Evolutionary conservation across 2,888 invertebrate species (phyloP), one percentile per base, ranked within the genome.

Genomic region (Augiades crinisus): DNA sequence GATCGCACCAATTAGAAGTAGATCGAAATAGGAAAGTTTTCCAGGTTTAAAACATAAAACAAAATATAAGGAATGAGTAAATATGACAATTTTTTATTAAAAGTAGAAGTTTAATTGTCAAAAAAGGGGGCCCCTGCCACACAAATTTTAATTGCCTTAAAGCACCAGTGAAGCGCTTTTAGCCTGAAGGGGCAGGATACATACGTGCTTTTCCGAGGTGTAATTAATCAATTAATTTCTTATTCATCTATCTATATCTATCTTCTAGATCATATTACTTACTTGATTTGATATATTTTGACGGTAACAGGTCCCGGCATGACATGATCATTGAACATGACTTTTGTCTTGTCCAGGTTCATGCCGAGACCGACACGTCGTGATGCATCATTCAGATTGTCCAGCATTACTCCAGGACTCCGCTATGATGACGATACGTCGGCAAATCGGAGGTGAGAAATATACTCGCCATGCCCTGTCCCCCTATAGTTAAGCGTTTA

Each of bases 1-100:
- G 10, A 22, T 22, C 10, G 45, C 12, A 13, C 14, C n/a, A 64
- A 70, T 78, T 75, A 68, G n/a, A 16, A 30, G 1, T n/a, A 1
- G 24, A 2, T 24, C 1, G 24, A 24, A 24, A 24, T 8, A 24
- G 19, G 24, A n/a, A 24, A n/a, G 7, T 24, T 24, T 24, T 24
- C 24, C n/a, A n/a, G n/a, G n/a, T n/a, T n/a, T n/a, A n/a, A n/a
- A n/a, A n/a, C n/a, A n/a, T n/a, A n/a, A n/a, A n/a, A n/a, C n/a
- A n/a, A n/a, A n/a, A n/a, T n/a, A n/a, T n/a, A n/a, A n/a, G n/a
- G n/a, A n/a, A n/a, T n/a, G n/a, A n/a, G n/a, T n/a, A n/a, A n/a
- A n/a, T n/a, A n/a, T n/a, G n/a, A n/a, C n/a, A n/a, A n/a, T n/a
- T n/a, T n/a, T n/a, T n/a, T n/a, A n/a, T n/a, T n/a, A n/a, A n/a